Base-by-base conservation (phyloP, 2,888 invertebrate genomes). In the Gastracanthus pulcherrimus region DNA sequence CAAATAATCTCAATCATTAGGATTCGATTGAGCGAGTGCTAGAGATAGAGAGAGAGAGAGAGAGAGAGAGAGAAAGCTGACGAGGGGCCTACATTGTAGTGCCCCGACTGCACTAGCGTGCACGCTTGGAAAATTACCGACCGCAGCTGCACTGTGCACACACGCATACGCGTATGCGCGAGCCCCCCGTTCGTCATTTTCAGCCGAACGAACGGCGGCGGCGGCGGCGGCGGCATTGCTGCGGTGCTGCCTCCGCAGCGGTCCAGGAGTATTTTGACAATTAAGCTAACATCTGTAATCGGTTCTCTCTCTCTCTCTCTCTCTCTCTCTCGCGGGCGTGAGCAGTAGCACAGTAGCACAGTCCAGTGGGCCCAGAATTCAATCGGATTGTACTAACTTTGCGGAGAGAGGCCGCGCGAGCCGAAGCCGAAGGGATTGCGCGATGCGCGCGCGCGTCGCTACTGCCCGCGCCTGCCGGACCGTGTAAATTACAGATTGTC, bases 221-320 rank as follows among this genome's bases (percentile, higher is more conserved):
- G 45, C 38, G 55, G 55, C 23, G 16, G 23, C 69, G 74, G 72
- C 41, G 67, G n/a, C n/a, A 62, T 51, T 66, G 55, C 23, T n/a
- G 23, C 69, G 74, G 72, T 66, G 67, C 26, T 11, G 26, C 58
- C n/a, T 23, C 23, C 26, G 23, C 26, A 26, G 41, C 67, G 67
- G 76, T 60, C 31, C 81, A 84, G 81, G 76, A 80, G 82, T 84
- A 85, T 84, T 86, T 84, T 84, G 84, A 85, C 86, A 87, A 87
- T 86, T 84, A 85, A 86, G 84, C 84, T 80, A 66, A 87, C 87
- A 85, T 86, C 85, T 84, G 87, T 85, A 87, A 87, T 86, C 82
- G 86, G 83, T 85, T 84, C 81, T 71, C 79, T 16, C n/a, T 29
- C n/a, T 55, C 58, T 16, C 45, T 38, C 31, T 64, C 60, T 29